Base-by-base conservation (phyloP, 2,797 vertebrate genomes). In the Apogon hyalosoma region DNA sequence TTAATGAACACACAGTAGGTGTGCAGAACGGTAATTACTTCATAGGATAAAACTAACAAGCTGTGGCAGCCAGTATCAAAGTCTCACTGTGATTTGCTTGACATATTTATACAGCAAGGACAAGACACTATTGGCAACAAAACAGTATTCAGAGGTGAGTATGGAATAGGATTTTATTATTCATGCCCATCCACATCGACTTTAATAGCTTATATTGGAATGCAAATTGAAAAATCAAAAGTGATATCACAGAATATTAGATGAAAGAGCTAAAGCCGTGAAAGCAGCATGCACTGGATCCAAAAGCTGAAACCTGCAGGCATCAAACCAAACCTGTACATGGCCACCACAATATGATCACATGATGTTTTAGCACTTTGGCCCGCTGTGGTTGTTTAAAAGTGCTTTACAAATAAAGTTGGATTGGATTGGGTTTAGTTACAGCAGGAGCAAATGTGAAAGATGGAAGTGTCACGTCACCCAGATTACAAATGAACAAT, bases 1-100 rank as follows among this genome's bases (percentile, higher is more conserved):
- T 15, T 55, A 46, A 39, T 55, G 58, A 40, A 49, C 61, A 71
- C 61, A 18, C 49, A 52, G 31, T 9, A 54, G 46, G 60, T 46
- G 53, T 46, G 63, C 16, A 52, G 40, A 64, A 19, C 48, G 47
- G 65, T 64, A 71, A 67, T 76, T 54, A 69, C 61, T 68, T 59
- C 52, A 66, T 80, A 57, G 49, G 65, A 67, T 49, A 50, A 51
- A 16, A 43, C 40, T 77, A 65, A 71, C 59, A 68, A 48, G 56
- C 72, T 56, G 40, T 49, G 16, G 48, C 45, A 77, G 40, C 8
- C 13, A 42, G 11, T 41, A 53, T 67, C 31, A 78, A 69, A 78
- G 41, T 45, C 50, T 42, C 21, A 21, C 31, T 24, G 28, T 64
- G 51, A 24, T 62, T 66, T 64, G 48, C 39, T 58, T 41, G 21